Evolutionary conservation across 2,797 vertebrate genomes (phyloP), one percentile per base, ranked within the genome.

Genomic region (Sebastiscus tertius): DNA sequence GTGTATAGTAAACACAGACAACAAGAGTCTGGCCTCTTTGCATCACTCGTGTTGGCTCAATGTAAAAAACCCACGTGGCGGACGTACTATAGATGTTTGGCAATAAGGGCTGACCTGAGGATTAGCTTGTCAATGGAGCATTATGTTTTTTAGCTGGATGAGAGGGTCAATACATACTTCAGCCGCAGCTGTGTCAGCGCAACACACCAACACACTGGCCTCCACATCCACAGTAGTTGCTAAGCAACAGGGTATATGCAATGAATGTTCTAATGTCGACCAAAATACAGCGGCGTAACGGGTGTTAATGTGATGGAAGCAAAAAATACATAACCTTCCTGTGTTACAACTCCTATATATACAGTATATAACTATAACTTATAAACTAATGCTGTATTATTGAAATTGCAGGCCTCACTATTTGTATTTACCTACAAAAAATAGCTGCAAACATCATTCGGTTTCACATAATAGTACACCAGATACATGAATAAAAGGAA

Each of bases 151-250:
- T 71, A 86, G 75, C 58, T 68, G 77, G 67, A 91, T 67, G 82
- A 87, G 82, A 71, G 61, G 82, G 81, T 88, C 82, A 88, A 34
- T 63, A 62, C 75, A 84, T 80, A 80, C 86, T 88, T 75, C 80
- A 87, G 58, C 88, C 76, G 84, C 86, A 90, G 89, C 83, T 87
- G 89, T 84, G 78, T 82, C 61, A 26, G 59, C 58, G 75, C 54
- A 83, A 75, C 78, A 88, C 88, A 87, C 67, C 59, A 73, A 84
- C 84, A 84, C 83, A 39, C 10, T 66, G 76, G 82, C 66, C 83
- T 89, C 82, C 69, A 85, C 84, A 52, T 82, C 85, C 84, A 89
- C 80, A 72, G 74, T 54, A 72, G 94, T 94, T 94, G 89, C 94
- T 90, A 84, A 84, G 94, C 92, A 94, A 94, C 94, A 87, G 80